Conservation (phyloP, 2,113 vertebrate genomes). For the Junco hyemalis region DNA sequence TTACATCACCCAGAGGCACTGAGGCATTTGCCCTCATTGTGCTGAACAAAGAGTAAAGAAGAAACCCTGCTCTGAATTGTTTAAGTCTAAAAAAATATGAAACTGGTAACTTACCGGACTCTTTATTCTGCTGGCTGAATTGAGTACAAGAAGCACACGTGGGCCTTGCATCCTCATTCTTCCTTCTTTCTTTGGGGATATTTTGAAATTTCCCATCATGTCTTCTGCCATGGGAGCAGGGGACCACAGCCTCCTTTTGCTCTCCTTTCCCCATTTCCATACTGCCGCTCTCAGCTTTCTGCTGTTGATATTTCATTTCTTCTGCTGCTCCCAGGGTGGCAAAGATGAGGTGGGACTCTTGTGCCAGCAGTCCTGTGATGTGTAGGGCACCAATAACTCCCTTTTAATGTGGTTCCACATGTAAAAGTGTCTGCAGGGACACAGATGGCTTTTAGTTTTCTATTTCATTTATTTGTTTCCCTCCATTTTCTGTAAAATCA, state of each 20-base stretch:
- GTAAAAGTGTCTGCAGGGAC: not conserved
- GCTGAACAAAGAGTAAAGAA: not conserved
- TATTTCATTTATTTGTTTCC: not conserved
- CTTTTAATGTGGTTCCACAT: not conserved
- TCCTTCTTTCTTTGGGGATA: not conserved
- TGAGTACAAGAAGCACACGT: not conserved
- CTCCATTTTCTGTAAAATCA: not conserved
- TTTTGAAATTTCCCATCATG: not conserved
- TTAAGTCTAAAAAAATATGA: not conserved
- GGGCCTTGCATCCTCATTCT: not conserved
- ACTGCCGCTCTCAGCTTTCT: not conserved
- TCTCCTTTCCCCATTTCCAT: not conserved
- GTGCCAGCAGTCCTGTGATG: not conserved
- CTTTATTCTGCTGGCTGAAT: not conserved
- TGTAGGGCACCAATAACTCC: not conserved
- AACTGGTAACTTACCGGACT: not conserved
- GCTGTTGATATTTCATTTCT: not conserved
- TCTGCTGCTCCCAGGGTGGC: not conserved
- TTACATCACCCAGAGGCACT: not conserved
- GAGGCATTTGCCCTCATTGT: not conserved
- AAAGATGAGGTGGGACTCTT: not conserved
- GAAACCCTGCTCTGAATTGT: not conserved
- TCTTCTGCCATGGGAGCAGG: not conserved
- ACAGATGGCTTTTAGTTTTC: not conserved
- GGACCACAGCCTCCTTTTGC: not conserved